Base-by-base conservation (phyloP, 2,888 invertebrate species). In the Harpalus rufipes region DNA sequence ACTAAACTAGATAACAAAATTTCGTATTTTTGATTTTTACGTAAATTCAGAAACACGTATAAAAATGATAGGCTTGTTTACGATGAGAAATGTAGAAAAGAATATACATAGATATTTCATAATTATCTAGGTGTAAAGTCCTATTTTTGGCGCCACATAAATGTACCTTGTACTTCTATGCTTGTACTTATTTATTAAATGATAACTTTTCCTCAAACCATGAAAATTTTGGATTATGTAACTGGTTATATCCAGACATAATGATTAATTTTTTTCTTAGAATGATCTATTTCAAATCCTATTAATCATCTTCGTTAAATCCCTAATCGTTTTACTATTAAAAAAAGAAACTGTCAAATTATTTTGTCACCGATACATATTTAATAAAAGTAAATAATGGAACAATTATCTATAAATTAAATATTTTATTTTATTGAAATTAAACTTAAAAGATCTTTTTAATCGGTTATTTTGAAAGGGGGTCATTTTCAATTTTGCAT, bases 1-100 rank as follows among this genome's bases (percentile, higher is more conserved):
- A 63, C 25, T 32, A 68, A 39, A 39, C 7, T 44, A 18, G 72
- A 68, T 68, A 68, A 68, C 7, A 68, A 72, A 51, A 74, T 74
- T 41, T 12, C 16, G 8, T 41, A 18, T 68, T 51, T 39, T 39
- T 68, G 18, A 41, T 44, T 72, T 65, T 72, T 14, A 44, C 14
- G 21, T 8, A 21, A 21, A 21, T 21, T 21, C 8, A 44, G 10
- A 51, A 10, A 51, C 1, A 10, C 12, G 12, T 51, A 10, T 51
- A 51, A 51, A 51, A 51, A 51, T 12, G 12, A 8, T 51, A 51
- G 44, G 8, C 2, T 0, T 51, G 8, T 12, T 51, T 8, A 51
- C 4, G 12, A 51, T 51, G 0, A 51, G 12, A 44, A 44, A 44
- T 10, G 25, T 25, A 25, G 1, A 32, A 32, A 32, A 32, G 5